Evolutionary conservation across 2,797 vertebrate genomes (phyloP).

Genomic region (Enteromius trimaculatus): DNA sequence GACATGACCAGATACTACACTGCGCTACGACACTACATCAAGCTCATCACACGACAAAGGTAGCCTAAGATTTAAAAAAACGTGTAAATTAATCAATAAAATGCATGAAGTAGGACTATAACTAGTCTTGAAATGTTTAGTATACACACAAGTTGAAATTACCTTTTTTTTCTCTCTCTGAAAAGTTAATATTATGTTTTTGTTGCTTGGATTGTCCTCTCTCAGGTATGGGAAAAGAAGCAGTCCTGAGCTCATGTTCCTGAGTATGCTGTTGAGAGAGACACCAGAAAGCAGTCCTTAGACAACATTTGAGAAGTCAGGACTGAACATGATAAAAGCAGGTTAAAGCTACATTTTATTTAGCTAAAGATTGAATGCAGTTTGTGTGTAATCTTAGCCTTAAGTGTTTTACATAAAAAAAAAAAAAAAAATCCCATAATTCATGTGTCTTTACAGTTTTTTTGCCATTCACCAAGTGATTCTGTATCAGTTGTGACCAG

Average conservation of each 20-base stretch:
- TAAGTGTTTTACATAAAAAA: neutral
- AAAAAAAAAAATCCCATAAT: neutral
- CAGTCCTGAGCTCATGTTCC: slow-evolving; percentile 84
- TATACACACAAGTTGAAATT: neutral
- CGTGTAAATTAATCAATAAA: neutral
- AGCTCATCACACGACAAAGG: slow-evolving; percentile 95
- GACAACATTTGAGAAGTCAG: neutral
- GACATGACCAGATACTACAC: slow-evolving; percentile 92
- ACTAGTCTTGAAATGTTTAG: neutral
- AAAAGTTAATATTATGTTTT: neutral
- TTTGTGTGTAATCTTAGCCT: neutral
- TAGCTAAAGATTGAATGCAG: neutral
- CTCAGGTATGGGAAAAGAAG: slow-evolving; percentile 92
- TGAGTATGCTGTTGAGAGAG: slow-evolving; percentile 86
- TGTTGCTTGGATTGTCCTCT: neutral
- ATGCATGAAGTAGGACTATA: neutral
- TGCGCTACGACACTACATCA: slow-evolving; percentile 93
- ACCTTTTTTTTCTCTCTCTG: too few species aligned
- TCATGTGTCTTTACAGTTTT: neutral
- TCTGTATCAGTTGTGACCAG: neutral
- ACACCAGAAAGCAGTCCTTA: slow-evolving; percentile 85
- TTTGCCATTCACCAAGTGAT: neutral
- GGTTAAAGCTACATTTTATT: neutral
- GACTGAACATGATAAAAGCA: neutral
- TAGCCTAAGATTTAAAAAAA: slow-evolving; percentile 64